Evolutionary conservation across 2,888 invertebrate species (phyloP), one percentile per base, ranked within the genome.

Genomic region (Drosophila meridiana): DNA sequence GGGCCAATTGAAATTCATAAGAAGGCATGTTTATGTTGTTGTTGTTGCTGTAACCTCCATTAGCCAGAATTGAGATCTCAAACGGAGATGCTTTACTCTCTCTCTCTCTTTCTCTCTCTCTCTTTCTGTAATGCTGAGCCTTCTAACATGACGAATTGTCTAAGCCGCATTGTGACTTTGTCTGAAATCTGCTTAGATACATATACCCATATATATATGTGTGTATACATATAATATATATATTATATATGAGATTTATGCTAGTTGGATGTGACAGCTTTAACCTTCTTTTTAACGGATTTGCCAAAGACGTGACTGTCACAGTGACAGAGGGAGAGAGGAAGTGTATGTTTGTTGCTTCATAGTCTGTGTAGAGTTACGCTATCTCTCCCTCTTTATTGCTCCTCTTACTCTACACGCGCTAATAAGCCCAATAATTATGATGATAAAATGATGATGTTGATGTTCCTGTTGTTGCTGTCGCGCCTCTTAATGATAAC

Each of bases 381-480:
- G 28, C 32, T 43, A 34, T 26, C 47, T 36, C 2, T 20, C 20
- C 30, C 36, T 47, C 14, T 42, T 42, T 42, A 42, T 42, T n/a
- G 42, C 6, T 13, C 34, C 13, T 28, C 26, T 38, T 13, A 28
- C 32, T 34, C 47, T 53, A 43, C 57, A 78, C 73, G 88, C 86
- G 73, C 83, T 87, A 81, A 82, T 85, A 80, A 76, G 71, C 73
- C 62, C 76, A 47, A 85, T 88, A 87, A 87, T 88, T 88, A 85
- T 90, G 86, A 87, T 88, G 86, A 89, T 89, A 87, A 80, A 84
- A 87, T 86, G 78, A 80, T 87, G 82, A 80, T 84, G 80, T 63
- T 64, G 52, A 13, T 20, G 43, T 43, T 38, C 38, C 38, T 63
- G 66, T n/a, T 76, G 52, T 36, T 66, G 79, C 20, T 45, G 13